Evolutionary conservation across 2,113 vertebrate genomes (phyloP), one percentile per base, ranked within the genome.

Genomic region (Leucopsar rothschildi): DNA sequence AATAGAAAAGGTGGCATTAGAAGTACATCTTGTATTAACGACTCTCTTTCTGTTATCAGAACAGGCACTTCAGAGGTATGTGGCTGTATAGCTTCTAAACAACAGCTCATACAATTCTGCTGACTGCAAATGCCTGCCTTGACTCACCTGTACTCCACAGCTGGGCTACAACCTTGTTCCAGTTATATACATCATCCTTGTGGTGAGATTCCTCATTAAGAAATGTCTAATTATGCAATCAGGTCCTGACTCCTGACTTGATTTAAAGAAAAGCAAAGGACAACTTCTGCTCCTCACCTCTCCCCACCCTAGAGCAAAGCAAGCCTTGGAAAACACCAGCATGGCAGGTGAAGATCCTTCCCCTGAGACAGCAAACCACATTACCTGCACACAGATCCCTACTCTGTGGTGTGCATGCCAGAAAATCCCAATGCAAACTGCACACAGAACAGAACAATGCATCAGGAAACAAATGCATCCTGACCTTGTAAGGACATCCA

Each of bases 331-430:
- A 55, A 77, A 65, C 24, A 40, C 8, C 55, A 84, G 45, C 39
- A 61, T 1, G 2, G 3, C 75, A 47, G 66, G 64, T 10, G 31
- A 82, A 68, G 44, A 19, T 76, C 49, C 75, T 64, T 75, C 29
- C 59, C 44, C 39, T n/a, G 17, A 21, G 4, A 1, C 4, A 5
- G 39, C 37, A 76, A 64, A 44, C 16, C 31, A 29, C 28, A 47
- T 45, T 28, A 12, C 20, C 1, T 33, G 57, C 37, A 28, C 70
- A 79, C 57, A 85, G 56, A 59, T 50, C 37, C 42, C 45, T n/a
- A 4, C 12, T 17, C 49, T 15, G 8, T 1, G 45, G 10, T 18
- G 35, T 2, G 55, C 44, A 5, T 0, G 5, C 27, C 69, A 64
- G 17, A 68, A 77, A 87, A 57, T 4, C 19, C 49, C 69, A 60